Percentiles rank a stretch among this genome's conserved stretches.
These are phyloP conservation scores for Climacteris rufus DNA, from an alignment of 2,113 vertebrate species.

Conservation along the genomic window DNA sequence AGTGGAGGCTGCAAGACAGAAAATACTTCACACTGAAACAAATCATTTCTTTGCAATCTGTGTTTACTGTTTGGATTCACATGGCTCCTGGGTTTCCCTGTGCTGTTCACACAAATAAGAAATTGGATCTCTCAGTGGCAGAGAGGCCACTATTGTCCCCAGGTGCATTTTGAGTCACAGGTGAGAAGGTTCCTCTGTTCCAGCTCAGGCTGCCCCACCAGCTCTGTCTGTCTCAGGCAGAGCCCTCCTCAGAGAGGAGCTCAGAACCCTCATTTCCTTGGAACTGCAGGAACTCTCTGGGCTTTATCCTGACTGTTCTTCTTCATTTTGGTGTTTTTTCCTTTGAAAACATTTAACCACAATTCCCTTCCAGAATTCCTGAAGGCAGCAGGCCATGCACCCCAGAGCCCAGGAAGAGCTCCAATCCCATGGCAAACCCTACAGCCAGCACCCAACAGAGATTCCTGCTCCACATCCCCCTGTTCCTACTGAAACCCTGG, in stretches of 20 bases:
- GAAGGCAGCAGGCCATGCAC: too few species aligned
- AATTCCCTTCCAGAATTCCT: neutral
- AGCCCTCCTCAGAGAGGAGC: neutral
- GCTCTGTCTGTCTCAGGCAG: neutral
- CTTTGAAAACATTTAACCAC: neutral
- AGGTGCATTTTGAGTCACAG: neutral
- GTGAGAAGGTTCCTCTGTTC: neutral
- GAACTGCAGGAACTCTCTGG: neutral
- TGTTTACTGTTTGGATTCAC: neutral
- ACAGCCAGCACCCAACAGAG: neutral
- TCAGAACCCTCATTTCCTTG: neutral
- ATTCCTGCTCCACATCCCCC: neutral
- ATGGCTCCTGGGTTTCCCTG: neutral
- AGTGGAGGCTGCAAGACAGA: neutral
- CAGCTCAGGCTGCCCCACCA: neutral
- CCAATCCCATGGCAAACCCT: neutral
- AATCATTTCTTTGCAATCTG: neutral
- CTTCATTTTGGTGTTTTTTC: neutral
- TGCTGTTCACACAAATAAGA: neutral
- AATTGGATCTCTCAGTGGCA: neutral
- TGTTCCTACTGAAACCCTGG: slow-evolving; percentile 29
- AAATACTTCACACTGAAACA: neutral
- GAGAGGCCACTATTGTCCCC: neutral
- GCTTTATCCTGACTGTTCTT: neutral
- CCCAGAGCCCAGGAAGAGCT: neutral